Evolutionary conservation across 2,113 vertebrate species (phyloP), one percentile per base, ranked within the genome.

Genomic region (Perognathus longimembris): DNA sequence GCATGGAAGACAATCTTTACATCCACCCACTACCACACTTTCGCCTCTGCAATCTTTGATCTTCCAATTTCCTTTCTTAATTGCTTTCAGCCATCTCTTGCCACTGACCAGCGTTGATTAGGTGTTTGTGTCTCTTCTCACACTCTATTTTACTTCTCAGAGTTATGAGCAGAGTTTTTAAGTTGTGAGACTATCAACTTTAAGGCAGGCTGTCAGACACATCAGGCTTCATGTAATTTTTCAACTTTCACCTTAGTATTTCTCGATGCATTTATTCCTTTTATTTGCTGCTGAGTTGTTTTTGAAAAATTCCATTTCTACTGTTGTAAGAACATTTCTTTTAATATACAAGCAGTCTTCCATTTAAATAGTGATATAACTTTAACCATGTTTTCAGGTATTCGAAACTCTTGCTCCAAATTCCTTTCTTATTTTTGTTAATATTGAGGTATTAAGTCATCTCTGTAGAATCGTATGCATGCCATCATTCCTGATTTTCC

Each of bases 31-130:
- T 59, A 26, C 59, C 15, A 11, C 30, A 36, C 59, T 83, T 67
- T 64, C 36, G 40, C 40, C 36, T 75, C 40, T 84, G 22, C 54
- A 2, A 74, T 70, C 92, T 96, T 92, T 96, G 83, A 95, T 90
- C 86, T 93, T 11, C 8, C 61, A 88, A 88, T 92, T 95, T 96
- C 87, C 88, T 76, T 54, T 92, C 89, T 84, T 92, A 94, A 95
- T 96, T 92, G 76, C 71, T 92, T 89, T 90, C 89, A 87, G 90
- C 81, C 94, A 67, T 83, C 59, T 84, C n/a, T 73, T 50, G 24
- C 73, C 79, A 30, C 32, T 32, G 73, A 70, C 66, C 28, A 15
- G n/a, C 79, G 88, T 61, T 78, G 69, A 92, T 66, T 22, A 93
- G 77, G 74, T 75, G 32, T 76, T 83, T 14, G 71, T 86, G 21